phyloP scores from a whole-genome alignment of 2,797 vertebrate genomes.

The Myotis myotis region DNA sequence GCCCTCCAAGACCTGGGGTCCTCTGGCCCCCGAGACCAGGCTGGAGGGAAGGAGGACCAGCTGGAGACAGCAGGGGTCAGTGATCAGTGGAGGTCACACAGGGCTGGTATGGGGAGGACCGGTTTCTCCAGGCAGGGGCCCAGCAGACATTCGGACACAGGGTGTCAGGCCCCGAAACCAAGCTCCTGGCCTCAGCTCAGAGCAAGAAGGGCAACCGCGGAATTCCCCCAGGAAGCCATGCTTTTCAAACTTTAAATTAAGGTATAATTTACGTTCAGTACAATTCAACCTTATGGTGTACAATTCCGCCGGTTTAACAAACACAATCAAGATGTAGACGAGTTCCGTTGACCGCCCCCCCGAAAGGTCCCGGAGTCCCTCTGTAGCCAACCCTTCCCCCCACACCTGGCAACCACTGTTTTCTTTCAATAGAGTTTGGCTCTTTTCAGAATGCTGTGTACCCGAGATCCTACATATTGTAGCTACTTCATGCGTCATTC shows the following conservation, averaged over 20 bases:
- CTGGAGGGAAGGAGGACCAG: neutral
- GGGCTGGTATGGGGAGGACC: neutral
- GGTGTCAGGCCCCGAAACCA: neutral
- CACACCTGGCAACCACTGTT: neutral
- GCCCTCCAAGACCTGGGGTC: neutral
- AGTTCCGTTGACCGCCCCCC: rapidly evolving
- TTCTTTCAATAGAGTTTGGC: neutral
- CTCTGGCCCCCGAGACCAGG: neutral
- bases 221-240: neutral
- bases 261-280: neutral
- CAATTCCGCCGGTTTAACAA: neutral
- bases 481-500: neutral
- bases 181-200: neutral
- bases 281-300: neutral
- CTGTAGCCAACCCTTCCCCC: neutral
- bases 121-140: neutral
- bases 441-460: neutral
- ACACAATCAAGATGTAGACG: neutral
- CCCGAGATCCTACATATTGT: neutral
- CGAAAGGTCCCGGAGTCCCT: rapidly evolving
- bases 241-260: neutral
- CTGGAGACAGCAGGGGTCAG: conserved; percentile 50
- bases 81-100: neutral
- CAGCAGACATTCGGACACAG: neutral
- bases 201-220: rapidly evolving